Evolutionary conservation across 2,797 vertebrate species (phyloP), one percentile per base, ranked within the genome.

Genomic region (Melopsittacus undulatus): DNA sequence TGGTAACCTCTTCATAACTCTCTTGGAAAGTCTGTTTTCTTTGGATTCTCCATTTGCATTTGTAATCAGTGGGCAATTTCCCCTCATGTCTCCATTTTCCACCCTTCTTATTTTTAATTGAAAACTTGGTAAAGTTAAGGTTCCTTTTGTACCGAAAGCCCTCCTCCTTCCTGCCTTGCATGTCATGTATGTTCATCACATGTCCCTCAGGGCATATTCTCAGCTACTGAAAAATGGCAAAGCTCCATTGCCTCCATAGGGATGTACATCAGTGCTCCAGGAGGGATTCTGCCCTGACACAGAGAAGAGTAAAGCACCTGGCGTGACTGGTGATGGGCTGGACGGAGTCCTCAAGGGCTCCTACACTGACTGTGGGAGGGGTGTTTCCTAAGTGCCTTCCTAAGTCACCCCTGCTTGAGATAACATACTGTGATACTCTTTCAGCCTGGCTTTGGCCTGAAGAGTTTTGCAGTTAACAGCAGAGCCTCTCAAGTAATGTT

Each of bases 1-100:
- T 21, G 56, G 80, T 54, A 70, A 94, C 80, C 67, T 94, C 91
- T 91, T 88, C 21, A 22, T 78, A 88, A 93, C 52, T 93, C 27
- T 83, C 48, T 16, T 73, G n/a, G 54, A 61, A 67, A 61, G 38
- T 46, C 61, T 57, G 51, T 70, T 93, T 59, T 61, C 76, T 61
- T 69, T 90, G 87, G 94, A 73, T 19, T 34, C 29, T 67, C 7
- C 12, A 3, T 81, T 68, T 66, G 32, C 30, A 4, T 83, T 69
- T 74, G 43, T 78, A 89, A 66, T 46, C 52, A 10, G 73, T 46
- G 77, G 85, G 66, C 24, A 36, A 84, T 78, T 92, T 81, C 78
- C 89, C 76, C 73, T 78, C 17, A 45, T 54, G 26, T 83, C 22
- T 91, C 54, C 34, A 11, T 82, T 92, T 90, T 87, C 86, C 70